Base-by-base conservation (phyloP, 2,797 vertebrate genomes). In the Sebastes iracundus region DNA sequence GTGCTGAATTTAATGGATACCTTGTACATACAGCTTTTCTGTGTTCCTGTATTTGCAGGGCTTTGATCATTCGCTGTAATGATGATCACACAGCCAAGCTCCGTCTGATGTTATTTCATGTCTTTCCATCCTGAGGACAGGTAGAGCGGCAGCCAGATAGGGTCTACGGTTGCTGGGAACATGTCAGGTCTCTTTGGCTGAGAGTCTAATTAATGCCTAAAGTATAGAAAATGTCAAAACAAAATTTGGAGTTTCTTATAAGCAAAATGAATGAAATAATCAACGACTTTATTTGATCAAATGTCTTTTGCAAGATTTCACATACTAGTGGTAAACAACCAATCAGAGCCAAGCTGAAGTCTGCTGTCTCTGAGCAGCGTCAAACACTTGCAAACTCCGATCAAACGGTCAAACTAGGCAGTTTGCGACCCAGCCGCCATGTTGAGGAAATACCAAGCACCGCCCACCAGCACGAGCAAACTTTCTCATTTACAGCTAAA, bases 1-100 rank as follows among this genome's bases (percentile, higher is more conserved):
- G 30, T 53, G 27, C 49, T 59, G 61, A 72, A 68, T 32, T 62
- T 12, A 83, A 83, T 63, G 35, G 87, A 49, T 53, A 35, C 42
- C 60, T 52, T 28, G 35, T 77, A 63, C 49, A 68, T 25, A 35
- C 60, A 79, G 35, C 4, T 20, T 73, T 52, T 72, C 61, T 42
- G 76, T 88, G 80, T 80, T 66, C 8, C 53, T 56, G 65, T 23
- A 62, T 38, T 65, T 56, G 52, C 64, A 35, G 68, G 63, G 55
- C 78, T 89, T 91, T 86, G 76, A 88, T 85, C 32, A 49, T 63
- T 83, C 60, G 59, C 63, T 80, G 78, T 70, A 65, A 72, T 7
- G 5, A 61, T 75, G 81, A 82, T 90, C 85, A 85, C 79, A 78
- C 49, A 76, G 67, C 32, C 30, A 12, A 60, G 56, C 79, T 68